phyloP scores from a whole-genome alignment of 2,113 vertebrate species.

The Lethenteron camtschaticum region DNA sequence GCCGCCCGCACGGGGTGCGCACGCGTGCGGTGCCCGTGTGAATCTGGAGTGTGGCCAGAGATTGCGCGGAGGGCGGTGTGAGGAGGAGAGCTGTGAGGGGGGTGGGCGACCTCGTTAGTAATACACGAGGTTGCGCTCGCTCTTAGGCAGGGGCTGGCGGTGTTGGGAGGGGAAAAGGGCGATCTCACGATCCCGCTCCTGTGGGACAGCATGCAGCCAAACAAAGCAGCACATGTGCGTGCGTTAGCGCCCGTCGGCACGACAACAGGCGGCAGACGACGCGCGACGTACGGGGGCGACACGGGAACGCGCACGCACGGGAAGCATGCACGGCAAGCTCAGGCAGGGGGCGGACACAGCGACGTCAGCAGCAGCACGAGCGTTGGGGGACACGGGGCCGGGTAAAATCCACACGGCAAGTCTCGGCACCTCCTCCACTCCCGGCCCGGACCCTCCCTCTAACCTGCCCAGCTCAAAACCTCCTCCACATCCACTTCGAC shows the following conservation, averaged over 20 bases:
- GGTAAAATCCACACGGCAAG: too few relatives aligned
- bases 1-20: too few relatives aligned
- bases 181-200: conserved; percentile 51
- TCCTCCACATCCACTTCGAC: too few relatives aligned
- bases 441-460: too few relatives aligned
- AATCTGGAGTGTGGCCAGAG: too few relatives aligned
- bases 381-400: too few relatives aligned
- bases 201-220: conserved; percentile 82
- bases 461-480: too few relatives aligned
- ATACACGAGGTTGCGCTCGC: conserved; percentile 46
- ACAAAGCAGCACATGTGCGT: conserved; percentile 60
- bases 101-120: conserved; percentile 23
- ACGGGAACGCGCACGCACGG: not conserved
- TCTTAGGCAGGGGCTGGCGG: conserved; percentile 54
- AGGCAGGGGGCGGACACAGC: conserved; percentile 2
- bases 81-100: too few relatives aligned
- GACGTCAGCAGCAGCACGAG: conserved; percentile 6
- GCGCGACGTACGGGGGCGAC: conserved; percentile 10
- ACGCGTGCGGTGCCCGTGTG: too few relatives aligned
- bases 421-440: too few relatives aligned
- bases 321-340: not conserved
- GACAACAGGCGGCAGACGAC: conserved; percentile 28
- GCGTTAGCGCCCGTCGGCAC: conserved; percentile 44
- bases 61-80: too few relatives aligned
- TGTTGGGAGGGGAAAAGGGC: conserved; percentile 44